A percentile compares a stretch with the other conserved stretches of the same genome.
Conservation (phyloP, 2,113 vertebrate genomes). For the Triplophysa rosa region DNA sequence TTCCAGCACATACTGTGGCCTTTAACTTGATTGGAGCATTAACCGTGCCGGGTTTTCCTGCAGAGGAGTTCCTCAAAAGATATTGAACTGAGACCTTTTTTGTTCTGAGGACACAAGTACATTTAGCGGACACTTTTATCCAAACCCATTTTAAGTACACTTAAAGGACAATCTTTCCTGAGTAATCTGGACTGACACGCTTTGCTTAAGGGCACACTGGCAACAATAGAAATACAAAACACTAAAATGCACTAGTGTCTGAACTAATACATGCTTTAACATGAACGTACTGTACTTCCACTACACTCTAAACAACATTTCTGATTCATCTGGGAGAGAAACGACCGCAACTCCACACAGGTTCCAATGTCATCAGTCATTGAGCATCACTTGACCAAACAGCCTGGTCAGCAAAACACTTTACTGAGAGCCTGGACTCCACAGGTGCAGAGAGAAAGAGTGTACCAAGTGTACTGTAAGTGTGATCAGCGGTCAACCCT, state of each 20-base stretch:
- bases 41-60: neutral
- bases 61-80: neutral
- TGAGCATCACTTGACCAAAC: constrained; percentile 16
- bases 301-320: neutral
- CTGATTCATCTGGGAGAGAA: constrained; percentile 12
- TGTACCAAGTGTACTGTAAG: neutral
- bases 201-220: too few relatives aligned
- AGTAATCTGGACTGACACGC: too few relatives aligned
- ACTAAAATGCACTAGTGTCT: too few relatives aligned
- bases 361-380: constrained; percentile 12
- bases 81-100: neutral
- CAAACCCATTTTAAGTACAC: too few relatives aligned
- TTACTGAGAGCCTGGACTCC: constrained; percentile 7
- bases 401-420: constrained; percentile 3
- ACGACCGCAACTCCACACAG: neutral
- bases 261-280: too few relatives aligned
- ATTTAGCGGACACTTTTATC: too few relatives aligned
- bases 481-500: constrained; percentile 4
- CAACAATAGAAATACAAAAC: too few relatives aligned
- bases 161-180: too few relatives aligned
- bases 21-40: constrained; percentile 21
- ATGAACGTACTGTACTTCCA: too few relatives aligned
- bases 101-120: neutral
- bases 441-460: neutral
- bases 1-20: neutral